phyloP scores from a whole-genome alignment of 2,113 vertebrate genomes.

The Myrmecophaga tridactyla region DNA sequence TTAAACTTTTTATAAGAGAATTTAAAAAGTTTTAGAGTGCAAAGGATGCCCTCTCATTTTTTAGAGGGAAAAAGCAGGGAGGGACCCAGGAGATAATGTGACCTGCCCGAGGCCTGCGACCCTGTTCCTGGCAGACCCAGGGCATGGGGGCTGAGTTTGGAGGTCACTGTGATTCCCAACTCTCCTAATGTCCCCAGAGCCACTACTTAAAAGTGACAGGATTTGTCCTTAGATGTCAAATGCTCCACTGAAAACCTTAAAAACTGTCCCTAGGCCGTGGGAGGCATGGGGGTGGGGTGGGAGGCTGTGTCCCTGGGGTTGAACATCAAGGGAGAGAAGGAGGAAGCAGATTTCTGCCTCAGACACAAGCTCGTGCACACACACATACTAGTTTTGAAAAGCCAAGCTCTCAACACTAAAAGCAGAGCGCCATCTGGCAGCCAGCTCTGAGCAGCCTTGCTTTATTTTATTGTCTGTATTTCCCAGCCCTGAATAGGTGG shows the following conservation, averaged over 20 bases:
- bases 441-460: background rate
- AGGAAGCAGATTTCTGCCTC: fast-evolving
- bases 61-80: background rate
- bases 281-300: too few species aligned
- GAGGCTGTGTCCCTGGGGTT: background rate
- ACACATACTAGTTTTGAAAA: background rate
- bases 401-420: slow-evolving; percentile 56
- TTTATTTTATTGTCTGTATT: background rate
- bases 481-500: background rate
- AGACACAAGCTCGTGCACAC: fast-evolving
- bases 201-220: background rate
- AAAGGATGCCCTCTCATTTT: background rate
- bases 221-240: background rate
- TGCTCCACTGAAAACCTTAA: background rate
- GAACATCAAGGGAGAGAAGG: background rate
- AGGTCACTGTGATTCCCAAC: background rate
- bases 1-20: background rate
- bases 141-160: background rate
- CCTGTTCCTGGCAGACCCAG: background rate
- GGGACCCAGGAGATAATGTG: background rate
- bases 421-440: slow-evolving; percentile 74
- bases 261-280: background rate
- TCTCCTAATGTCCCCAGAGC: background rate
- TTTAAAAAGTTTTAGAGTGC: background rate
- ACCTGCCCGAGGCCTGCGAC: background rate